These are phyloP conservation scores for Phoxinus dragarum DNA, from an alignment of 2,797 vertebrate species.

Conservation along the genomic window DNA sequence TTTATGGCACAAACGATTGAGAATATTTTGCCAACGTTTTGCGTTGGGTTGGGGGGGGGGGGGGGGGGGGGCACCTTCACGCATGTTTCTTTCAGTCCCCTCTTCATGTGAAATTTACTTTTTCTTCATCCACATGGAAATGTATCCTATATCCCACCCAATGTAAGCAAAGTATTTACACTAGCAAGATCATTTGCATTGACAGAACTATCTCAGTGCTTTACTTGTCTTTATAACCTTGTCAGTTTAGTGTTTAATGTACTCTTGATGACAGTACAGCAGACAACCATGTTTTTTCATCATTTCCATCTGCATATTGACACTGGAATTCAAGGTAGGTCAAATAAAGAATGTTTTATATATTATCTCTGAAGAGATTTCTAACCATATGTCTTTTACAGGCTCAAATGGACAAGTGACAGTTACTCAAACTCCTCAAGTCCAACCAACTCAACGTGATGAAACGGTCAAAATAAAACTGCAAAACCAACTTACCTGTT, in stretches of 20 bases:
- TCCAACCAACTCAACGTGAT: not conserved
- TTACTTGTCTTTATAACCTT: slow-evolving; percentile 3
- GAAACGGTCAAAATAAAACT: slow-evolving; percentile 20
- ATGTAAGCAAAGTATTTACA: not conserved
- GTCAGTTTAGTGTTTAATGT: not conserved
- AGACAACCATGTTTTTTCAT: slow-evolving; percentile 4
- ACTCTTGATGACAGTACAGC: not conserved
- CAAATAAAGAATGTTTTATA: not conserved
- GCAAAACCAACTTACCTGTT: slow-evolving; percentile 6
- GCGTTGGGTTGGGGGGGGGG: too few species aligned
- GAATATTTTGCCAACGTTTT: too few species aligned
- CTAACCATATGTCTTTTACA: not conserved
- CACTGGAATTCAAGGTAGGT: slow-evolving; percentile 8
- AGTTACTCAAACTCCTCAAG: slow-evolving; percentile 4
- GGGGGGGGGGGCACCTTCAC: too few species aligned
- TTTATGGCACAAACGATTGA: too few species aligned
- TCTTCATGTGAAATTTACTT: too few species aligned
- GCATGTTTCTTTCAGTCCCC: too few species aligned
- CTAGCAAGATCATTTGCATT: slow-evolving; percentile 8
- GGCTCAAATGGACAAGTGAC: slow-evolving; percentile 11
- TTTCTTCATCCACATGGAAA: not conserved
- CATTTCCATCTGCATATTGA: not conserved
- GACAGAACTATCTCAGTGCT: not conserved
- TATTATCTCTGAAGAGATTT: not conserved
- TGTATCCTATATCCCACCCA: not conserved